Evolutionary conservation across 2,888 invertebrate genomes (phyloP), one percentile per base, ranked within the genome.

Genomic region (Mesoligia furuncula): DNA sequence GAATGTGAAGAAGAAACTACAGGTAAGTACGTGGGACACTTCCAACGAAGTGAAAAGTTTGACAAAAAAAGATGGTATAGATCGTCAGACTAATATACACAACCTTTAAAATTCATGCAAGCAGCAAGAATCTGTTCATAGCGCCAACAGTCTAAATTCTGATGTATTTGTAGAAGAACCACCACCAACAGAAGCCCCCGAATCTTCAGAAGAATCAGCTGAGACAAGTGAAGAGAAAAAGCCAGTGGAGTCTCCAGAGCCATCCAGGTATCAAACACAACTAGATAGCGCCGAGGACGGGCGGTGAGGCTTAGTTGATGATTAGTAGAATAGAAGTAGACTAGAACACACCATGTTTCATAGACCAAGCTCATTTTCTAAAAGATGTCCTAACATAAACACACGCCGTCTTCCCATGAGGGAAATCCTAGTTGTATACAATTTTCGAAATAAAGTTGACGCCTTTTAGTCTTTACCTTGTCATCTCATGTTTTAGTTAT

Each of bases 251-350:
- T 95, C 94, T 9, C 90, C 91, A 85, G 91, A 91, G 90, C 94
- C 96, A 64, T 96, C 96, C 95, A 96, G 96, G 96, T 96, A 96
- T 93, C 96, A 95, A 93, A 93, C 94, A 91, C 93, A 94, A 88
- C 90, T 95, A 92, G 93, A 87, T 95, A 93, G 92, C 93, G 91
- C 92, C 93, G 92, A 90, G 88, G 88, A 87, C 85, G 92, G 93
- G 92, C 93, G 95, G 96, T 96, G 95, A 96, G 95, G 88, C 91
- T 90, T 90, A 88, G 85, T 84, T 73, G 59, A 68, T 80, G 83
- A 69, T 79, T 84, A 83, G 75, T 84, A 85, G 70, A 67, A 61
- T 83, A 83, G 24, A 51, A 68, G 42, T 83, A 80, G 66, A 68
- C 54, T 75, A 85, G 31, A 73, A 48, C 1, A 36, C 61, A 68